Conservation (phyloP, 2,113 vertebrate genomes). For the Microcebus jonahi region DNA sequence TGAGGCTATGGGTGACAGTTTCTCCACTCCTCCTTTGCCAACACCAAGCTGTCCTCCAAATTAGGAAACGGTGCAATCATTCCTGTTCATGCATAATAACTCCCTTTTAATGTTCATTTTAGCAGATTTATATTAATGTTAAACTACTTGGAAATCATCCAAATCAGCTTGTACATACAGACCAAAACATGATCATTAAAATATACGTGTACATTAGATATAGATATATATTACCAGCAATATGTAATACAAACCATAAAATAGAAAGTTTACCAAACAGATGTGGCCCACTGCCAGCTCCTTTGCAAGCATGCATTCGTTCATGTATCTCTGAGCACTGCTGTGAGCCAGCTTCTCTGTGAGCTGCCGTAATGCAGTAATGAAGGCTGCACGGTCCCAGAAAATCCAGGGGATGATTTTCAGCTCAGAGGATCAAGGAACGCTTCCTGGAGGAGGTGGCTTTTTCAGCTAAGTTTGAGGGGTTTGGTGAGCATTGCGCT, state of each 20-base stretch:
- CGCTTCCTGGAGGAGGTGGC: neutral
- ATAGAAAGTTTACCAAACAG: slow-evolving; percentile 1
- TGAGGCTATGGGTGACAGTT: neutral
- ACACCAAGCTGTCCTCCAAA: neutral
- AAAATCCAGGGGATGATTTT: neutral
- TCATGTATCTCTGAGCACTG: neutral
- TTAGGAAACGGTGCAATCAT: neutral
- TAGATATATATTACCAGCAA: neutral
- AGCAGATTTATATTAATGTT: neutral
- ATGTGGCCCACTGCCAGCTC: neutral
- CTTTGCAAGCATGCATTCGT: neutral
- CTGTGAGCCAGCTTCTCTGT: neutral
- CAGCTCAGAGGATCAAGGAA: neutral
- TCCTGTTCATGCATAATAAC: neutral
- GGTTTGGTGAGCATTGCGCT: neutral
- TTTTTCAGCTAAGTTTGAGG: neutral
- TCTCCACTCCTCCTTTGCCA: neutral
- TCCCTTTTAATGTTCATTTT: neutral
- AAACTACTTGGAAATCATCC: slow-evolving; percentile 25
- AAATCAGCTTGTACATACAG: neutral
- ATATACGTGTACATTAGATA: neutral
- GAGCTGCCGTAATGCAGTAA: neutral
- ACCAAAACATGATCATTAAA: neutral
- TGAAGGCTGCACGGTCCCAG: neutral
- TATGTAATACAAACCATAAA: neutral